Percentiles rank a stretch among this genome's conserved stretches.
phyloP scores from a whole-genome alignment of 2,797 vertebrate genomes.

The Tangara arthus region DNA sequence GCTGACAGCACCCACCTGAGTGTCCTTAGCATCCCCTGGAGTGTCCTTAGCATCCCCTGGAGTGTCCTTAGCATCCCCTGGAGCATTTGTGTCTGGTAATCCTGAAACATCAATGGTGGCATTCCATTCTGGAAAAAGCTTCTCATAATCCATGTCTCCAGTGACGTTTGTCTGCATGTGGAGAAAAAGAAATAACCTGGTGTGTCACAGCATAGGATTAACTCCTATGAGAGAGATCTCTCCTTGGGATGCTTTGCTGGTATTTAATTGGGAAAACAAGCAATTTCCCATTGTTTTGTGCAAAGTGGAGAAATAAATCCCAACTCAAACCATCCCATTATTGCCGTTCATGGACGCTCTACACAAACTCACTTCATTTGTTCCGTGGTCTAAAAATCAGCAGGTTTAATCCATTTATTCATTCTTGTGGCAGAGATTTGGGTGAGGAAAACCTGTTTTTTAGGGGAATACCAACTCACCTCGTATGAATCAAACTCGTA shows the following conservation, averaged over 20 bases:
- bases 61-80: neutral
- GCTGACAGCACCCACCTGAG: neutral
- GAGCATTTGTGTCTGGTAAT: neutral
- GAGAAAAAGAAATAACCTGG: neutral
- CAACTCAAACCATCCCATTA: neutral
- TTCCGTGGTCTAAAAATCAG: neutral
- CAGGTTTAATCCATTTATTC: accelerated
- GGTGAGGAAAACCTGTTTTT: accelerated
- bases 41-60: neutral
- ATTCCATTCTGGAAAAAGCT: too few relatives aligned
- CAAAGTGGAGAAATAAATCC: neutral
- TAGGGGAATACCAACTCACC: neutral
- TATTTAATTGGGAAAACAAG: neutral
- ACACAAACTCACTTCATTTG: too few relatives aligned
- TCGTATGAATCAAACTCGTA: accelerated
- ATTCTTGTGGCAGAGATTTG: neutral
- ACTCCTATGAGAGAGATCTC: neutral
- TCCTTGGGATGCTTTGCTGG: neutral
- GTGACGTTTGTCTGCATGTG: neutral
- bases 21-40: accelerated
- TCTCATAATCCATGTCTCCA: accelerated
- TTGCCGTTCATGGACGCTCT: accelerated
- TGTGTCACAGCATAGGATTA: accelerated
- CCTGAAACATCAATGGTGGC: accelerated
- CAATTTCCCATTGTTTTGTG: neutral